These are phyloP conservation scores for Phenacoccus solenopsis DNA, from an alignment of 1,140 invertebrate species.

Conservation along the genomic window DNA sequence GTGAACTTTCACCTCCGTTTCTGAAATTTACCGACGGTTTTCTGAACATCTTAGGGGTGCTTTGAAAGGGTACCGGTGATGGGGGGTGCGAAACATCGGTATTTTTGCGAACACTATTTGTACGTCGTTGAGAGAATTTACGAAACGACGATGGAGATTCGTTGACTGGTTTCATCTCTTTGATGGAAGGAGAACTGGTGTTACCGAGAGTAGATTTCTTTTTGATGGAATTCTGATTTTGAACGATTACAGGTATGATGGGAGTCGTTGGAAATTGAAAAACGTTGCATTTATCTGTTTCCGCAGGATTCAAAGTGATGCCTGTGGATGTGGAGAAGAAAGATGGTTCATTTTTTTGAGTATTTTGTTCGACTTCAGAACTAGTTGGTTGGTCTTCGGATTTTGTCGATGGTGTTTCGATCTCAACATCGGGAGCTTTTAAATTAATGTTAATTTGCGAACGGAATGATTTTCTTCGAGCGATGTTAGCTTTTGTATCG, in stretches of 20 bases:
- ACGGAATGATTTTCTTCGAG: constrained; percentile 26
- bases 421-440: constrained; percentile 15
- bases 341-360: not conserved
- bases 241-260: not conserved
- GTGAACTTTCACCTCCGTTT: not conserved
- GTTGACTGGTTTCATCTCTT: not conserved
- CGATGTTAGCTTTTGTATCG: constrained; percentile 20
- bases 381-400: not conserved
- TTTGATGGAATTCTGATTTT: not conserved
- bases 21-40: constrained; percentile 25
- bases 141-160: constrained; percentile 19
- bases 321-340: not conserved
- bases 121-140: constrained; percentile 6
- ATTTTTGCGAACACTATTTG: not conserved
- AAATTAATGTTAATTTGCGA: constrained; percentile 28
- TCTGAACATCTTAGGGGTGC: constrained; percentile 27
- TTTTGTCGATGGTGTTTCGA: not conserved
- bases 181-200: not conserved
- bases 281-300: not conserved
- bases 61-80: constrained; percentile 24
- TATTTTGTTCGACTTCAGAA: not conserved
- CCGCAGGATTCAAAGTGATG: not conserved
- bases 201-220: not conserved
- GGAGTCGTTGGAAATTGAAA: not conserved
- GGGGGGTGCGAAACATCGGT: constrained; percentile 25